Conservation (phyloP, 1,140 invertebrate species). For the Macrosteles quadrilineatus region DNA sequence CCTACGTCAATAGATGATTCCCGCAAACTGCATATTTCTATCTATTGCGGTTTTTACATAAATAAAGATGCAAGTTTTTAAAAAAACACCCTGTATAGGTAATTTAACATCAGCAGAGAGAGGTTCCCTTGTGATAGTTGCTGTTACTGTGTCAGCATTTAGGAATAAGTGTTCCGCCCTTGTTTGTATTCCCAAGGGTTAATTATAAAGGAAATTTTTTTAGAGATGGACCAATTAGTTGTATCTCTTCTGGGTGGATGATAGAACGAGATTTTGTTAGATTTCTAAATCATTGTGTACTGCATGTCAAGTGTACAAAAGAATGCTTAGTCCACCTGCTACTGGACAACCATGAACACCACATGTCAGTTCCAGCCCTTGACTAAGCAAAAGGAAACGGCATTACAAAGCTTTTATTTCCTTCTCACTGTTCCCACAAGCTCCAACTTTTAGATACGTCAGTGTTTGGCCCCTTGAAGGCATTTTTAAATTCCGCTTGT, state of each 20-base stretch:
- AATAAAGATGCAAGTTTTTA: no score
- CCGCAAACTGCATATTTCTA: no score
- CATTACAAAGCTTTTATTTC: conserved; percentile 40
- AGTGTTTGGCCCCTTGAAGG: conserved; percentile 46
- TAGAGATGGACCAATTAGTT: conserved; percentile 46
- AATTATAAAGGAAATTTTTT: conserved; percentile 45
- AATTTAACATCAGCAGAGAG: conserved; percentile 46
- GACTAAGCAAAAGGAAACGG: conserved; percentile 43
- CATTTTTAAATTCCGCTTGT: conserved; percentile 35
- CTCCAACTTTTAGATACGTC: conserved; percentile 49
- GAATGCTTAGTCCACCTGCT: conserved; percentile 36
- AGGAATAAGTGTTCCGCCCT: conserved; percentile 47
- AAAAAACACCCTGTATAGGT: no score
- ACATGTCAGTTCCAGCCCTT: conserved; percentile 37
- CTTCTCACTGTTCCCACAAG: conserved; percentile 37
- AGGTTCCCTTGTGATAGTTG: conserved; percentile 47
- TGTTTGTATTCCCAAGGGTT: conserved; percentile 48
- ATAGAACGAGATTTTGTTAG: conserved; percentile 49
- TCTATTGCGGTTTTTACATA: no score
- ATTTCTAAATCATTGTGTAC: conserved; percentile 49
- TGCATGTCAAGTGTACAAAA: conserved; percentile 39
- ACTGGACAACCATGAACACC: conserved; percentile 43
- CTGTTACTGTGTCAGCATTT: conserved; percentile 42
- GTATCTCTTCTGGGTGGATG: conserved; percentile 54
- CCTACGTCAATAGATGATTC: no score